Evolutionary conservation across 1,140 invertebrate species (phyloP).

Genomic region (Diorhabda carinulata): DNA sequence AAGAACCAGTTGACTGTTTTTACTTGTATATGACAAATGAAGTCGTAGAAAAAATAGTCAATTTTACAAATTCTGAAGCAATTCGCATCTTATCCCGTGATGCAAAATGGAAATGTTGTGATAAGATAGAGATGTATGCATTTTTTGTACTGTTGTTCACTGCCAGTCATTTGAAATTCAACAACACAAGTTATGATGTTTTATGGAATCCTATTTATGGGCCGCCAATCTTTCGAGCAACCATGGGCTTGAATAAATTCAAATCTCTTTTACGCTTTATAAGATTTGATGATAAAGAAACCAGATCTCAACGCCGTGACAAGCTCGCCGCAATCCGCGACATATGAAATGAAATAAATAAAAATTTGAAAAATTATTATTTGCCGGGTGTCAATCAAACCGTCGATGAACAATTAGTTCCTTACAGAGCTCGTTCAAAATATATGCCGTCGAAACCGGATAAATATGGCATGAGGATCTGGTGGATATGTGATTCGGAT

Average conservation of each 20-base stretch:
- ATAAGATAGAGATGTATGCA: not conserved
- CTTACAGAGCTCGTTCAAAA: too few species aligned
- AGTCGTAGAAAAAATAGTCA: too few species aligned
- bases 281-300: not conserved
- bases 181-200: not conserved
- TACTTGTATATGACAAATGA: too few species aligned
- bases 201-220: not conserved
- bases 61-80: too few species aligned
- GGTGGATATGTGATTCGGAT: not conserved
- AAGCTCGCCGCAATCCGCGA: not conserved
- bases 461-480: too few species aligned
- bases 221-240: not conserved
- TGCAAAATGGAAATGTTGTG: not conserved
- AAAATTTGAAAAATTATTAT: too few species aligned
- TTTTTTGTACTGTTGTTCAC: not conserved
- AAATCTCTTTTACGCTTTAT: not conserved
- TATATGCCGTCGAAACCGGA: too few species aligned
- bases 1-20: too few species aligned
- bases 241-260: not conserved
- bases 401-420: too few species aligned
- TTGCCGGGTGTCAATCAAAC: too few species aligned
- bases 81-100: not conserved
- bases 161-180: not conserved
- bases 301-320: not conserved
- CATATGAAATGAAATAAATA: not conserved